A percentile compares a stretch with the other conserved stretches of the same genome.
Evolutionary conservation across 2,888 invertebrate species (phyloP).

Genomic region (Eupelmus urozonus): DNA sequence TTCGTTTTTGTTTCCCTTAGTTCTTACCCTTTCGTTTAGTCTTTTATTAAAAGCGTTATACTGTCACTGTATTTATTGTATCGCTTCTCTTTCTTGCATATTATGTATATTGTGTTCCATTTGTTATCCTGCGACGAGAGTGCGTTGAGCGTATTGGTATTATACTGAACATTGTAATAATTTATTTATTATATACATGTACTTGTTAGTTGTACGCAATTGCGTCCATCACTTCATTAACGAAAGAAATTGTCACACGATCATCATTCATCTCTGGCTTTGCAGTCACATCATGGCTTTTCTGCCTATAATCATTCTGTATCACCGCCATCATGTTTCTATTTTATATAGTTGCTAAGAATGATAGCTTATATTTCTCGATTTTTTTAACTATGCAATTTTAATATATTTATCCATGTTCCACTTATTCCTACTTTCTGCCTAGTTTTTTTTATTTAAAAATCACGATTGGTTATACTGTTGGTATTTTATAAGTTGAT

Average conservation of each 20-base stretch:
- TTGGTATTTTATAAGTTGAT: background rate
- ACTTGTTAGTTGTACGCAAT: slow-evolving; percentile 46
- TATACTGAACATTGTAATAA: slow-evolving; percentile 42
- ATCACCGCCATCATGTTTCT: slow-evolving; percentile 39
- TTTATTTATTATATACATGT: slow-evolving; percentile 45
- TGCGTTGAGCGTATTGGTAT: slow-evolving; percentile 30
- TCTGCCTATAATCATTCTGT: slow-evolving; percentile 17
- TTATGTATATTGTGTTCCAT: slow-evolving; percentile 48
- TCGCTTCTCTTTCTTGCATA: slow-evolving; percentile 75
- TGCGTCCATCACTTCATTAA: too few relatives aligned
- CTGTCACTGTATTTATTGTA: slow-evolving; percentile 24
- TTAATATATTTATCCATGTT: slow-evolving; percentile 9
- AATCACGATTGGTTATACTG: slow-evolving; percentile 36
- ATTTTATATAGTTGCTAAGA: slow-evolving; percentile 47
- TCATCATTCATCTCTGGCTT: slow-evolving; percentile 44
- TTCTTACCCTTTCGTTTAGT: background rate
- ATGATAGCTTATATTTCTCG: slow-evolving; percentile 42
- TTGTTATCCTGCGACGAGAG: slow-evolving; percentile 39
- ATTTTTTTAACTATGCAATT: slow-evolving; percentile 12
- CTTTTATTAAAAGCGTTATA: slow-evolving; percentile 8
- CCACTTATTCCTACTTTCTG: slow-evolving; percentile 11
- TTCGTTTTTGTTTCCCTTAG: background rate
- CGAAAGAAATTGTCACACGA: background rate
- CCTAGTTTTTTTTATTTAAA: slow-evolving; percentile 26
- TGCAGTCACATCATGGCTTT: slow-evolving; percentile 53